phyloP scores from a whole-genome alignment of 2,888 invertebrate genomes.

The Chironomus riparius region DNA sequence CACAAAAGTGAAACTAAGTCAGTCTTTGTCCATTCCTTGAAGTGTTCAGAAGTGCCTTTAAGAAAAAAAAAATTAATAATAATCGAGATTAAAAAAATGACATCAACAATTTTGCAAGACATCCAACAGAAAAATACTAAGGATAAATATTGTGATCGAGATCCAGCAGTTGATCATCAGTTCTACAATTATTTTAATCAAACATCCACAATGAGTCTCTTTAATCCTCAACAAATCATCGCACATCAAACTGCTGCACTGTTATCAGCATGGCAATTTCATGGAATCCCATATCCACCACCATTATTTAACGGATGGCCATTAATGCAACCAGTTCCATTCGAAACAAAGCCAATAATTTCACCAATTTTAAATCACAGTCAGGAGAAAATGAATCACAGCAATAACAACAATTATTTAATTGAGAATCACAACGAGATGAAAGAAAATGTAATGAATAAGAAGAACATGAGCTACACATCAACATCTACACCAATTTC shows the following conservation, averaged over 20 bases:
- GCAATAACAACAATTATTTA: background rate
- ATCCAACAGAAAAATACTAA: background rate
- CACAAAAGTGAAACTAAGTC: background rate
- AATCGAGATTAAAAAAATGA: background rate
- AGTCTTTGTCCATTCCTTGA: background rate
- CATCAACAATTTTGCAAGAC: background rate
- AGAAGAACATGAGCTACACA: background rate
- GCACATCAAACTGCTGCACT: constrained; percentile 41
- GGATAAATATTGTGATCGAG: background rate
- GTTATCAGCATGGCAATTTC: constrained; percentile 40
- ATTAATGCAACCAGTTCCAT: background rate
- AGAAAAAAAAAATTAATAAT: too few species aligned
- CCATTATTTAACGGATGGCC: constrained; percentile 33
- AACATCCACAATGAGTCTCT: constrained; percentile 30
- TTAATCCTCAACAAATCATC: constrained; percentile 38
- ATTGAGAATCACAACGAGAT: background rate
- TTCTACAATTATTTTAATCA: background rate
- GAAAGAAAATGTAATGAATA: background rate
- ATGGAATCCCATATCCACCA: constrained; percentile 32
- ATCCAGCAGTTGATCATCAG: background rate
- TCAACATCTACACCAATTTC: constrained; percentile 49
- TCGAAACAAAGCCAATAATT: background rate
- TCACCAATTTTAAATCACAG: background rate
- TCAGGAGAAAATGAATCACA: background rate
- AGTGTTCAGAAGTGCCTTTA: background rate